Evolutionary conservation across 2,888 invertebrate species (phyloP), one percentile per base, ranked within the genome.

Genomic region (Xiphydria camelus): DNA sequence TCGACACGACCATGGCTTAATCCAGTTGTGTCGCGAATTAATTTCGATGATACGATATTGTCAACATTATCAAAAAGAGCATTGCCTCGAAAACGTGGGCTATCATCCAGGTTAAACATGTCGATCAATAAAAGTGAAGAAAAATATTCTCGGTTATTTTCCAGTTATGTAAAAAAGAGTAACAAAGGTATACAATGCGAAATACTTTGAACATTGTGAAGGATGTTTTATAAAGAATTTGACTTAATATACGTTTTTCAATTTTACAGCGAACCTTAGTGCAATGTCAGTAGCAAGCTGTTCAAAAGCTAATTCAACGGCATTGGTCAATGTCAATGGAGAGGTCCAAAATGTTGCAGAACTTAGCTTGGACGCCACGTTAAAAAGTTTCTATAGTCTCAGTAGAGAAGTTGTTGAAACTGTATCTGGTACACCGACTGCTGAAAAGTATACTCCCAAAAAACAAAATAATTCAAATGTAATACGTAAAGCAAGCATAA

Each of bases 101-200:
- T n/a, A n/a, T 9, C 21, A 7, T 31, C 29, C 3, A 18, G 18
- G 19, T 10, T 44, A 10, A 37, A 44, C 22, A 7, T 21, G 0
- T 35, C 43, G 14, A 48, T 32, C 22, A 26, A n/a, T 4, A 61
- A 50, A 51, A 51, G 55, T 36, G 45, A 44, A 3, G 59, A 54
- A 37, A 70, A 66, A 47, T 73, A 70, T 47, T 65, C 68, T 1
- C 52, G 66, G 41, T 44, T 73, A 36, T 72, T 73, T 59, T 58
- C 61, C 2, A 43, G 40, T 37, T 34, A 41, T 32, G 35, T 25
- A 7, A 43, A 26, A 41, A 14, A 17, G 31, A 40, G 7, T 14
- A 50, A 14, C 33, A 51, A 21, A 55, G 54, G 56, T 58, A 37
- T 25, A 33, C 41, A 21, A 22, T n/a, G n/a, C n/a, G n/a, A n/a